Percentiles rank a stretch among this genome's conserved stretches.
These are phyloP conservation scores for Ennomos quercinarius DNA, from an alignment of 2,888 invertebrate species.

Conservation along the genomic window DNA sequence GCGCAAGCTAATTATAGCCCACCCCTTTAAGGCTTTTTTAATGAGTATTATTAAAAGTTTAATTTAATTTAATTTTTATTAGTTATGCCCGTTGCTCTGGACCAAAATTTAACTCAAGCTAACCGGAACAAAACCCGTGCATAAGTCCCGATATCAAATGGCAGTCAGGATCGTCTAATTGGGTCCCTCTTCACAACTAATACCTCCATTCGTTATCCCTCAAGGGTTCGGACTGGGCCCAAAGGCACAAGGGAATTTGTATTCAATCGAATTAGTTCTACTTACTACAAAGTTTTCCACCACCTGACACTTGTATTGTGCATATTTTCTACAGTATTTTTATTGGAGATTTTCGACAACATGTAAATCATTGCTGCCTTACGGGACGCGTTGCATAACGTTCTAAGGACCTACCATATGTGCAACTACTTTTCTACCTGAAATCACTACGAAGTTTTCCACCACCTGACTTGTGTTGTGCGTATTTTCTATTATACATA, in stretches of 20 bases:
- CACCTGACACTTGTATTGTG: neutral
- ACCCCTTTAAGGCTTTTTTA: no score
- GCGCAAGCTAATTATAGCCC: no score
- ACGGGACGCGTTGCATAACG: no score
- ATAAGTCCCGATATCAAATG: conserved; percentile 8
- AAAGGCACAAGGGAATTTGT: neutral
- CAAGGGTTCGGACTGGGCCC: neutral
- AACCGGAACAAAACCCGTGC: neutral
- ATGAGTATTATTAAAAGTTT: no score
- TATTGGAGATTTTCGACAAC: neutral
- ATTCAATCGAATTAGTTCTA: conserved; percentile 4
- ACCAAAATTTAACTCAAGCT: neutral
- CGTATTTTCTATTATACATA: no score
- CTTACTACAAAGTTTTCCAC: neutral
- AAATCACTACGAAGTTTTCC: no score
- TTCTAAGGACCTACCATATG: no score
- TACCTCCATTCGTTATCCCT: conserved; percentile 14
- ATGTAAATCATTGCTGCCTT: no score
- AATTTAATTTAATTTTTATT: no score
- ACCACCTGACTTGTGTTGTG: no score
- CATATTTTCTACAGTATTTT: neutral
- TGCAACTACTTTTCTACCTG: no score
- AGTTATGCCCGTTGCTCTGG: neutral
- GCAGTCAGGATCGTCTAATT: conserved; percentile 8
- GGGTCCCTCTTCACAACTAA: conserved; percentile 10